A percentile compares a stretch with the other conserved stretches of the same genome.
phyloP scores from a whole-genome alignment of 2,797 vertebrate species.

The Dendrocincla tyrannina region DNA sequence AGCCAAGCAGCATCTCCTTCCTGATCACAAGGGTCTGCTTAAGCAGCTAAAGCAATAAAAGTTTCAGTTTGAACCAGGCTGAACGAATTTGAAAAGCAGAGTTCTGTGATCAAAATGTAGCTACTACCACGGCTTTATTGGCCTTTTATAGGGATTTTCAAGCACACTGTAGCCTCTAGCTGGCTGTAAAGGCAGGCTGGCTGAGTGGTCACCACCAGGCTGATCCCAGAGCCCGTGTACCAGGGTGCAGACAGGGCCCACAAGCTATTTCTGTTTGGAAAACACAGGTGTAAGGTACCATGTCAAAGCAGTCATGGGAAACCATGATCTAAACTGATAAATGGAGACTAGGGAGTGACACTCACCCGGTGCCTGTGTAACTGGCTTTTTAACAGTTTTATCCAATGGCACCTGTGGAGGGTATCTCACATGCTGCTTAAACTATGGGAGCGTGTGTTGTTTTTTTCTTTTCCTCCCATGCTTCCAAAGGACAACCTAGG shows the following conservation, averaged over 20 bases:
- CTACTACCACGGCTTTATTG: not conserved
- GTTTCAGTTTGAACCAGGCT: not conserved
- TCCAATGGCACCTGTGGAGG: accelerated
- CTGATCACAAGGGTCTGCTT: not conserved
- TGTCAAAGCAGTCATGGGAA: not conserved
- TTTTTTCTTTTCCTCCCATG: not conserved
- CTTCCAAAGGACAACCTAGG: not conserved
- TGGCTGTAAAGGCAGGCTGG: not conserved
- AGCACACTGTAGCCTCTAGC: accelerated
- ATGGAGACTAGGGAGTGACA: not conserved
- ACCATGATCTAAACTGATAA: not conserved
- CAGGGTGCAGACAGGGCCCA: not conserved
- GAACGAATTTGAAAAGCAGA: not conserved
- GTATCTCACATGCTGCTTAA: not conserved
- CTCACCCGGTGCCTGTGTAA: not conserved
- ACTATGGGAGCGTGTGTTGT: accelerated
- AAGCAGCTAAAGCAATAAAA: not conserved
- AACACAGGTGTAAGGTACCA: not conserved
- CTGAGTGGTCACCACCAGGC: accelerated
- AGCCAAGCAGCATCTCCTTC: not conserved
- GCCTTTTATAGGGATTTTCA: not conserved
- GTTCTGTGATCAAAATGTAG: not conserved
- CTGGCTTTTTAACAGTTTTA: not conserved
- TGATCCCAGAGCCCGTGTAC: not conserved
- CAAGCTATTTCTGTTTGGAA: not conserved